A percentile compares a stretch with the other conserved stretches of the same genome.
Evolutionary conservation across 1,140 invertebrate species (phyloP).

Genomic region (Phenacoccus solenopsis): DNA sequence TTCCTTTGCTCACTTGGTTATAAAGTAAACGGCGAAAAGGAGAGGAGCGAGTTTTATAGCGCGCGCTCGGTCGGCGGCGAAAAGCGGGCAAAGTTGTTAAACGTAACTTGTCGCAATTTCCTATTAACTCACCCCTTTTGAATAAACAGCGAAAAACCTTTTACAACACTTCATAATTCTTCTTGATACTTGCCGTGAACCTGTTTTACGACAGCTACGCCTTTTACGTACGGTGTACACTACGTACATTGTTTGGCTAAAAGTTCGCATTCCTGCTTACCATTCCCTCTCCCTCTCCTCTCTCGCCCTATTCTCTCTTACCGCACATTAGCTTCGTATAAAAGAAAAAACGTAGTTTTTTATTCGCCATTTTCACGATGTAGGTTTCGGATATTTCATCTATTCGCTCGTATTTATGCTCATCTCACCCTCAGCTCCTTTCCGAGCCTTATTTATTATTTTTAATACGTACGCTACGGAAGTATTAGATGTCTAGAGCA

Average conservation of each 20-base stretch:
- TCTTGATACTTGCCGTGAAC: conserved; percentile 1
- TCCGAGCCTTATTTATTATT: too few relatives aligned
- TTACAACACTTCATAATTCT: not conserved
- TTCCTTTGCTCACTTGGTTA: conserved; percentile 5
- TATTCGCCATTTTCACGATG: too few relatives aligned
- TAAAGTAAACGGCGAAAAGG: not conserved
- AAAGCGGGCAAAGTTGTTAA: conserved; percentile 6
- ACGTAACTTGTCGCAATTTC: conserved; percentile 16
- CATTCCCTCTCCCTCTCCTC: not conserved
- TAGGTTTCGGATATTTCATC: too few relatives aligned
- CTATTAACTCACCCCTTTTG: conserved; percentile 11
- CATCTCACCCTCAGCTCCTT: too few relatives aligned
- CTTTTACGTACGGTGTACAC: too few relatives aligned
- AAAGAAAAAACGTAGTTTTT: too few relatives aligned
- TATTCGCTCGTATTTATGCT: too few relatives aligned
- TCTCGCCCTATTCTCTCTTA: too few relatives aligned
- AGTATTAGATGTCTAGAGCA: too few relatives aligned
- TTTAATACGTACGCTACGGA: too few relatives aligned
- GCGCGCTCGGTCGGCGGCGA: not conserved
- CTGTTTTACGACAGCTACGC: conserved; percentile 10
- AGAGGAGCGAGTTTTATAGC: not conserved
- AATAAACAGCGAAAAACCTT: not conserved
- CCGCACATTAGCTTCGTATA: too few relatives aligned
- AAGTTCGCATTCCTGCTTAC: not conserved
- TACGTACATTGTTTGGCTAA: not conserved